A percentile compares a stretch with the other conserved stretches of the same genome.
phyloP scores from a whole-genome alignment of 2,113 vertebrate species.

The Tenebrosternarchus preto region DNA sequence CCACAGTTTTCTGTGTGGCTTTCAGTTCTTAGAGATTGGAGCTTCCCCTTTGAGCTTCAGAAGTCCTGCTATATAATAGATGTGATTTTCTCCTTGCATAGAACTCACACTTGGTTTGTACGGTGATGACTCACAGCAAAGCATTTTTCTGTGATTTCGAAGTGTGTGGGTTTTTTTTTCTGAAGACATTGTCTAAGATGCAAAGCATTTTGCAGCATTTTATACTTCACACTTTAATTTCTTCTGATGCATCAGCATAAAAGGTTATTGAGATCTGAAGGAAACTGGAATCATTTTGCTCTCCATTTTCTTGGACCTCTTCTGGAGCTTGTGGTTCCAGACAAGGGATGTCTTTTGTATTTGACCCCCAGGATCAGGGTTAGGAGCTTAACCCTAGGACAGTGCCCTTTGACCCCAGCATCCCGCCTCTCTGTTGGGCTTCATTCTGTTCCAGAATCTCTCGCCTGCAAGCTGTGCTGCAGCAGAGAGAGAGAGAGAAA shows the following conservation, averaged over 20 bases:
- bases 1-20: conserved; percentile 49
- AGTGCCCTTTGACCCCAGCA: conserved; percentile 29
- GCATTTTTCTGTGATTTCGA: background rate
- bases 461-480: conserved; percentile 52
- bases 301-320: conserved; percentile 11
- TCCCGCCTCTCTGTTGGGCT: conserved; percentile 26
- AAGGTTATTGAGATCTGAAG: conserved; percentile 17
- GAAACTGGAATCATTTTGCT: conserved; percentile 18
- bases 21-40: conserved; percentile 8
- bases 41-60: background rate
- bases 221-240: too few species aligned
- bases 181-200: conserved; percentile 7
- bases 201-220: conserved; percentile 23
- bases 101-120: background rate
- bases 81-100: background rate
- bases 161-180: background rate
- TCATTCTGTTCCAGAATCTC: conserved; percentile 37
- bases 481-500: conserved; percentile 1
- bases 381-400: conserved; percentile 45
- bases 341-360: conserved; percentile 44
- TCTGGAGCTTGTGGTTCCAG: conserved; percentile 16
- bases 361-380: conserved; percentile 38
- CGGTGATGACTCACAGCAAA: background rate
- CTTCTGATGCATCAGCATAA: conserved; percentile 48
- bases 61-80: conserved; percentile 26